Base-by-base conservation (phyloP, 2,113 vertebrate genomes). In the Melanocharis versteri region DNA sequence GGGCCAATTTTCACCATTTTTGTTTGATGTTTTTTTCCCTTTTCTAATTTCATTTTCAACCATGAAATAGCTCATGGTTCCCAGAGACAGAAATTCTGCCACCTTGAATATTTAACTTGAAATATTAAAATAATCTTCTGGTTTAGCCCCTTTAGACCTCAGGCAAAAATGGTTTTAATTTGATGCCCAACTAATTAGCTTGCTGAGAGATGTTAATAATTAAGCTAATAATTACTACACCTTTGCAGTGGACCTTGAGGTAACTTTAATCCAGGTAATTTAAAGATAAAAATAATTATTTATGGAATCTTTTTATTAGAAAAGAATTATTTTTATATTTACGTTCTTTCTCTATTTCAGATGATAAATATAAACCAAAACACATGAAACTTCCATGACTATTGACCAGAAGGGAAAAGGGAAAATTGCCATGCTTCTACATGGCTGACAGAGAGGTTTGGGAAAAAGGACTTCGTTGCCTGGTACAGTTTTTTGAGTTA, bases 191-290 rank as follows among this genome's bases (percentile, higher is more conserved):
- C 22, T 84, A 87, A 93, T 93, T 95, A 96, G 45, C 69, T 92
- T 3, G 30, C 18, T 78, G 61, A 78, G 76, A 96, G 37, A 54
- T 79, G 76, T 78, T 94, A 84, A 89, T 94, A 75, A 89, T 95
- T 87, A 90, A 89, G 48, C 37, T 82, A 93, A 93, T 93, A 93
- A 94, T 92, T 93, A 71, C 60, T 78, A 79, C 37, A 93, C 56
- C 56, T 92, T 88, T 88, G 26, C 37, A 86, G 42, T n/a, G 71
- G 88, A 94, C 83, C 64, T 94, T 87, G 80, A 92, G 30, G 64
- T 89, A 90, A 89, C 19, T 84, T 81, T 35, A 81, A 65, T 84
- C 40, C 8, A 68, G 28, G n/a, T 48, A 65, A 37, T 84, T 92
- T 64, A 87, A 81, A 89, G 54, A 82, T 42, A 62, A 90, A 87